Percentiles rank a stretch among this genome's conserved stretches.
These are phyloP conservation scores for Upupa epops DNA, from an alignment of 2,113 vertebrate species.

Conservation along the genomic window DNA sequence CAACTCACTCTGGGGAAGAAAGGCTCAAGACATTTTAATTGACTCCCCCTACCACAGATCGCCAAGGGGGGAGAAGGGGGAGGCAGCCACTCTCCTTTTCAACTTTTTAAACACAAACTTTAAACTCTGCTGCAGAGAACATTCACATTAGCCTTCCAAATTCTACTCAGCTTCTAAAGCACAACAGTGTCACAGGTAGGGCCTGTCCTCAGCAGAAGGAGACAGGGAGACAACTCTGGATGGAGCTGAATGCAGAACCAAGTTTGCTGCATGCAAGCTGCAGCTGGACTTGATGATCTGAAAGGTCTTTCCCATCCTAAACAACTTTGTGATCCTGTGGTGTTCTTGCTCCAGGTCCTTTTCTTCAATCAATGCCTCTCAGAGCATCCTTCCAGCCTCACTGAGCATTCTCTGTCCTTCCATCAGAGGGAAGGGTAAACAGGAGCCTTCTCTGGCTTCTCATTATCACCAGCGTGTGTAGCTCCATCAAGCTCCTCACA, in stretches of 20 bases:
- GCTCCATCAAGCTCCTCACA: neutral
- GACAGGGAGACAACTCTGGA: neutral
- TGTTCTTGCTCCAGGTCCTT: neutral
- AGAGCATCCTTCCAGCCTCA: neutral
- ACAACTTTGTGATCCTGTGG: neutral
- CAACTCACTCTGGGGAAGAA: too few species aligned
- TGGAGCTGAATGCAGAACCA: fast-evolving
- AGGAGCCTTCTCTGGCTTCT: neutral
- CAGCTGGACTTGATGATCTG: neutral
- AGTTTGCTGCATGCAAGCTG: neutral
- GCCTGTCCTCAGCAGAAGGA: neutral
- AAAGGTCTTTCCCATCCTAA: neutral
- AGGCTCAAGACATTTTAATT: too few species aligned
- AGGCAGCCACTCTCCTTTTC: too few species aligned
- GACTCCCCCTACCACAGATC: too few species aligned
- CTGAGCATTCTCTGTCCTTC: neutral
- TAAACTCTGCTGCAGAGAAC: too few species aligned
- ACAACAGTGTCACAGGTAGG: neutral
- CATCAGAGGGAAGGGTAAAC: neutral
- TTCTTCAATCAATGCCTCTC: neutral
- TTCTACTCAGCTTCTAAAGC: too few species aligned
- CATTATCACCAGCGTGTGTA: neutral
- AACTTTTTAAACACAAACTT: too few species aligned
- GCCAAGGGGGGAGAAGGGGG: too few species aligned
- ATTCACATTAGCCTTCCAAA: too few species aligned